Conservation (phyloP, 1,140 invertebrate species). For the Drosophila tani region DNA sequence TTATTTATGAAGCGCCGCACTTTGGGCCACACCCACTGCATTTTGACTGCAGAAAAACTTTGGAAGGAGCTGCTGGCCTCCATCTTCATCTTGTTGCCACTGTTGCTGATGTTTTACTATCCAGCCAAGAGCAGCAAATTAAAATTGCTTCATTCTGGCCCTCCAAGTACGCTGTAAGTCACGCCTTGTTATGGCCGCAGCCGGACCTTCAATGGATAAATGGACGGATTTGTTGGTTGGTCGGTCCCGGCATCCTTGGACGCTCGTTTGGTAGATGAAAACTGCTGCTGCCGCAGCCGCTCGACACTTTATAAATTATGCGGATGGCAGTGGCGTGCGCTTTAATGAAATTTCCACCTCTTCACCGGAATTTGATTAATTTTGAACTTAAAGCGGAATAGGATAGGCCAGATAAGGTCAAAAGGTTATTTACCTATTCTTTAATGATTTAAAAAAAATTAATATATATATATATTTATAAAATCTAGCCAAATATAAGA, state of each 20-base stretch:
- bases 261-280: conserved; percentile 12
- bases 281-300: conserved; percentile 27
- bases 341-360: conserved; percentile 67
- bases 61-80: conserved; percentile 8
- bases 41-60: conserved; percentile 56
- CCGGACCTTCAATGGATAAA: conserved; percentile 49
- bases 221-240: conserved; percentile 55
- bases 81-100: conserved; percentile 46
- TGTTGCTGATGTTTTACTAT: conserved; percentile 81
- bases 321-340: conserved; percentile 45
- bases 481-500: no score
- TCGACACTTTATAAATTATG: conserved; percentile 82
- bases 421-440: background rate
- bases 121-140: conserved; percentile 67
- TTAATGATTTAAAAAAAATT: no score
- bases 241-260: conserved; percentile 21
- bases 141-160: conserved; percentile 78
- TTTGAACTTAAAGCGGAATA: background rate
- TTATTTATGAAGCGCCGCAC: conserved; percentile 80
- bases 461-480: no score
- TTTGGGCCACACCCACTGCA: conserved; percentile 64
- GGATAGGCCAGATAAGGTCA: background rate
- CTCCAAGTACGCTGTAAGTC: conserved; percentile 58
- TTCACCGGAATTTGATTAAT: conserved; percentile 32
- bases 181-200: conserved; percentile 57